A percentile compares a stretch with the other conserved stretches of the same genome.
phyloP scores from a whole-genome alignment of 2,797 vertebrate species.

The Botia almorhae region DNA sequence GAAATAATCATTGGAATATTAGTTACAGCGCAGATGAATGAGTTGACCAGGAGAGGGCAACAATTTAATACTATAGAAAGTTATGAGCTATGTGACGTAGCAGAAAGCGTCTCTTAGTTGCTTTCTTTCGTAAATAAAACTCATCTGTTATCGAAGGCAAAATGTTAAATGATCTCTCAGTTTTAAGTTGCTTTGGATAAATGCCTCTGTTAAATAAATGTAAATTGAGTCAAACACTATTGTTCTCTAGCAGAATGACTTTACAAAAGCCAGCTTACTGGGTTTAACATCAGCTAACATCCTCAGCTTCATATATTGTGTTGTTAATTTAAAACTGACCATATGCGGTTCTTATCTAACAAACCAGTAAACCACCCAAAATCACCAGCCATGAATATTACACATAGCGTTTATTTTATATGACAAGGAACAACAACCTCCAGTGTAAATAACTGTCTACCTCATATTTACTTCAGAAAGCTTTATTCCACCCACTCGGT shows the following conservation, averaged over 20 bases:
- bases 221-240: too few relatives aligned
- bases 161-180: not conserved
- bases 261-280: too few relatives aligned
- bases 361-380: too few relatives aligned
- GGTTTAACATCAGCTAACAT: too few relatives aligned
- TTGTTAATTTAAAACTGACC: too few relatives aligned
- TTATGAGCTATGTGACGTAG: too few relatives aligned
- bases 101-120: not conserved
- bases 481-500: not conserved
- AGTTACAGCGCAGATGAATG: not conserved
- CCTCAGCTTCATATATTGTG: too few relatives aligned
- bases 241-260: too few relatives aligned
- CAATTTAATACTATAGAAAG: not conserved
- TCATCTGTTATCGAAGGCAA: not conserved
- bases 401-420: not conserved
- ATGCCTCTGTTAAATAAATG: too few relatives aligned
- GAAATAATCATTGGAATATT: not conserved
- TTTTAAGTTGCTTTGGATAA: too few relatives aligned
- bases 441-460: not conserved
- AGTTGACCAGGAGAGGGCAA: conserved; percentile 32
- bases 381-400: too few relatives aligned
- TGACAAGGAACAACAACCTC: not conserved
- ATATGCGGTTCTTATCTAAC: too few relatives aligned
- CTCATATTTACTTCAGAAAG: not conserved
- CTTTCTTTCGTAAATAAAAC: not conserved